phyloP scores from a whole-genome alignment of 2,113 vertebrate genomes.

The Chionomys nivalis region DNA sequence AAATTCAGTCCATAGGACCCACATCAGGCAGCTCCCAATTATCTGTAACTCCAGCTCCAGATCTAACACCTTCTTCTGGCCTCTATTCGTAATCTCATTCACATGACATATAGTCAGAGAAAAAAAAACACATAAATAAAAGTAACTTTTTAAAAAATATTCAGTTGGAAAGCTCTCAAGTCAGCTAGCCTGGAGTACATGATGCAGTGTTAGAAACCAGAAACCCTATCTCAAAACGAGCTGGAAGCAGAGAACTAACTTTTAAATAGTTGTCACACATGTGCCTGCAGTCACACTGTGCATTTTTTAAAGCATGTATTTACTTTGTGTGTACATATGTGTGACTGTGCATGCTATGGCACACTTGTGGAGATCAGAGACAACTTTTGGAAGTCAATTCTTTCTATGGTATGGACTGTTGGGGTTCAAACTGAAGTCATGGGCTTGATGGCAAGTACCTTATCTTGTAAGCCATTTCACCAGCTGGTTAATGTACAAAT shows the following conservation, averaged over 20 bases:
- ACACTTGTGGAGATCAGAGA: not conserved
- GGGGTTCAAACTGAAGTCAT: not conserved
- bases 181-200: not conserved
- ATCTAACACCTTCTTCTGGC: not conserved
- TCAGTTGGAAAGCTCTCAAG: not conserved
- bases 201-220: not conserved
- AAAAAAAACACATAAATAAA: not conserved
- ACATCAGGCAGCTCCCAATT: not conserved
- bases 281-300: not conserved
- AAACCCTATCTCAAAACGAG: not conserved
- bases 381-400: not conserved
- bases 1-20: not conserved
- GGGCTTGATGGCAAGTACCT: not conserved
- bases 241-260: not conserved
- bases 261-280: not conserved
- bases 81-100: not conserved
- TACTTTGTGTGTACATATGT: not conserved
- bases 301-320: not conserved
- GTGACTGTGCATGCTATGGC: not conserved
- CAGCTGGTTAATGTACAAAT: not conserved
- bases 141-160: not conserved
- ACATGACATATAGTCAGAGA: not conserved
- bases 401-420: not conserved
- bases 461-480: not conserved
- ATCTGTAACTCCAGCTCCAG: not conserved